These are phyloP conservation scores for Thamnaconus septentrionalis DNA, from an alignment of 2,113 vertebrate species.

Conservation along the genomic window DNA sequence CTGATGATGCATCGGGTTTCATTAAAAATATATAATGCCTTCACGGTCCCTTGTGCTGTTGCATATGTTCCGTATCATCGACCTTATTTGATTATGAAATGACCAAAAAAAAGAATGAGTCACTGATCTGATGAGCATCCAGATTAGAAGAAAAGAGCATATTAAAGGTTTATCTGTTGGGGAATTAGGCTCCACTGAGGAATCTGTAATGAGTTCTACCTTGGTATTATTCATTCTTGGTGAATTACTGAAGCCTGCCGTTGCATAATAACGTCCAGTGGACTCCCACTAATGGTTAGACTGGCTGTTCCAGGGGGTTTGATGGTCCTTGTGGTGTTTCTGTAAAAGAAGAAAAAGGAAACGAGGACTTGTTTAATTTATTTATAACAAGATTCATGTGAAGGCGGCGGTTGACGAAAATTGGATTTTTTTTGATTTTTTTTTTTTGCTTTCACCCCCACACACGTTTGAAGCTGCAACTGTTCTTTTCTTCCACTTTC, in stretches of 20 bases:
- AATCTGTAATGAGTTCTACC: constrained; percentile 8
- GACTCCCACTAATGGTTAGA: constrained; percentile 12
- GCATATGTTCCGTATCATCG: too few relatives aligned
- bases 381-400: constrained; percentile 24
- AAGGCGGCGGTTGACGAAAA: constrained; percentile 1
- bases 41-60: too few relatives aligned
- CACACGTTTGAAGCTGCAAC: background rate
- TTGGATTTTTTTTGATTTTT: background rate
- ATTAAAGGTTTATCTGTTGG: background rate
- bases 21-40: too few relatives aligned
- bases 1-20: too few relatives aligned
- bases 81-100: too few relatives aligned
- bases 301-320: constrained; percentile 15
- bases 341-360: background rate
- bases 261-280: constrained; percentile 41
- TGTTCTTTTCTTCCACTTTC: too few relatives aligned
- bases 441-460: background rate
- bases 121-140: too few relatives aligned
- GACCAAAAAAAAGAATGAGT: too few relatives aligned
- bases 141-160: background rate
- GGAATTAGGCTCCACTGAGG: background rate
- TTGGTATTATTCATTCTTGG: constrained; percentile 28
- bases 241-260: constrained; percentile 20
- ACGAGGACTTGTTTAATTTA: constrained; percentile 9
- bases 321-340: constrained; percentile 23